Evolutionary conservation across 2,113 vertebrate species (phyloP).

Genomic region (Chascanopsetta lugubris): DNA sequence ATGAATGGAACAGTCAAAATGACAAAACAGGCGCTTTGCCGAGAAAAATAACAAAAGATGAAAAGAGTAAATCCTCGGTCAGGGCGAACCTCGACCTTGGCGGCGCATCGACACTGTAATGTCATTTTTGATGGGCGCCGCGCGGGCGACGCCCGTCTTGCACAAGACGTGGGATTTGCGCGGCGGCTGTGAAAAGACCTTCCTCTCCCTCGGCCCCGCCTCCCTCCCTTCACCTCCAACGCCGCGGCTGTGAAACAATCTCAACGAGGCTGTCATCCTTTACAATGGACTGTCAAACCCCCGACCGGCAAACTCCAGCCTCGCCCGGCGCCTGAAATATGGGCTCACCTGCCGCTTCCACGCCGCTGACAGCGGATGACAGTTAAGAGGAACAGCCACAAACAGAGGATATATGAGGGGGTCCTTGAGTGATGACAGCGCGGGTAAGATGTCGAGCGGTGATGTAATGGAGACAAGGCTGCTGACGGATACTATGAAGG

Average conservation of each 20-base stretch:
- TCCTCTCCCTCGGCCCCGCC: background rate
- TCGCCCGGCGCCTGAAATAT: constrained; percentile 57
- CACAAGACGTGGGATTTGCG: constrained; percentile 4
- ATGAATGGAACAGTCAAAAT: too few species aligned
- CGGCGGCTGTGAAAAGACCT: constrained; percentile 17
- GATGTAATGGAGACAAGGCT: constrained; percentile 70
- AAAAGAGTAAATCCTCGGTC: constrained; percentile 34
- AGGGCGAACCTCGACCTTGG: constrained; percentile 41
- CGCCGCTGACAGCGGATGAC: constrained; percentile 71
- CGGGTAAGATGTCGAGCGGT: constrained; percentile 53
- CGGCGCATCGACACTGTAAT: constrained; percentile 20
- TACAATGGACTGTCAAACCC: constrained; percentile 56
- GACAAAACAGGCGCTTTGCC: too few species aligned
- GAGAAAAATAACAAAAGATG: too few species aligned
- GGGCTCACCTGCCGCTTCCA: constrained; percentile 55
- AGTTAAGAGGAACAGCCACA: constrained; percentile 71
- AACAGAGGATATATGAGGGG: constrained; percentile 60
- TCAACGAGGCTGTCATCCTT: constrained; percentile 64
- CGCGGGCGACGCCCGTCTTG: constrained; percentile 11
- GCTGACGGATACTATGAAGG: constrained; percentile 54
- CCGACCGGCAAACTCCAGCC: constrained; percentile 45
- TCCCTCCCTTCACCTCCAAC: constrained; percentile 35
- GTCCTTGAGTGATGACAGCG: constrained; percentile 74
- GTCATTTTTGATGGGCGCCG: constrained; percentile 20
- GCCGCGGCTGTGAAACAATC: constrained; percentile 38